Evolutionary conservation across 2,888 invertebrate genomes (phyloP).

Genomic region (Orthosia cruda): DNA sequence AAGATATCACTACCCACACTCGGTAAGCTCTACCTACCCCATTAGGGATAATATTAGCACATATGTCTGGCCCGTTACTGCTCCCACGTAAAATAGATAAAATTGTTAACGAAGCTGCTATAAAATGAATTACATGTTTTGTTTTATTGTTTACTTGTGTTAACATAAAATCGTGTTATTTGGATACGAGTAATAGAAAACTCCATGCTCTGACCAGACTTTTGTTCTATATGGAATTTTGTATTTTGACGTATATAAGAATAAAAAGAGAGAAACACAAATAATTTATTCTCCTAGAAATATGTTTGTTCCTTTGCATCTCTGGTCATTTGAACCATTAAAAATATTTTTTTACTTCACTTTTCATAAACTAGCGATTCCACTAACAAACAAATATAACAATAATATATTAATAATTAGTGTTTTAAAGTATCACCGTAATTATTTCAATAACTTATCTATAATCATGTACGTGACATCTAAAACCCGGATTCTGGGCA

Average conservation of each 20-base stretch:
- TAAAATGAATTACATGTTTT: conserved; percentile 43
- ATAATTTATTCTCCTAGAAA: too few species aligned
- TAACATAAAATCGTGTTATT: neutral
- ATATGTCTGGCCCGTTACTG: conserved; percentile 10
- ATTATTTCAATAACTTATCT: neutral
- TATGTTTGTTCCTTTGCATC: neutral
- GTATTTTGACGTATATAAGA: too few species aligned
- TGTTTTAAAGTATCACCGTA: neutral
- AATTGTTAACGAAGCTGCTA: conserved; percentile 28
- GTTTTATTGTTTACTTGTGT: conserved; percentile 19
- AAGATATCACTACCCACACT: conserved; percentile 42
- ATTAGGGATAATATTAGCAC: conserved; percentile 55
- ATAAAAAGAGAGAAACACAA: too few species aligned
- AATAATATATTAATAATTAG: too few species aligned
- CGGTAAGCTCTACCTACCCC: conserved; percentile 15
- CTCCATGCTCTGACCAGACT: neutral
- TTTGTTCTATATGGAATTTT: neutral
- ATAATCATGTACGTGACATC: neutral
- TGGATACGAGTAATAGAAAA: neutral
- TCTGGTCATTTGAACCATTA: neutral
- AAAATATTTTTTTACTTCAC: too few species aligned
- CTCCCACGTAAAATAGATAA: conserved; percentile 56
- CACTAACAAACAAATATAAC: too few species aligned
- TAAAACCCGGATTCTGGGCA: too few species aligned
- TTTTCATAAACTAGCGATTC: too few species aligned